Base-by-base conservation (phyloP, 2,113 vertebrate genomes). In the Bufo bufo region DNA sequence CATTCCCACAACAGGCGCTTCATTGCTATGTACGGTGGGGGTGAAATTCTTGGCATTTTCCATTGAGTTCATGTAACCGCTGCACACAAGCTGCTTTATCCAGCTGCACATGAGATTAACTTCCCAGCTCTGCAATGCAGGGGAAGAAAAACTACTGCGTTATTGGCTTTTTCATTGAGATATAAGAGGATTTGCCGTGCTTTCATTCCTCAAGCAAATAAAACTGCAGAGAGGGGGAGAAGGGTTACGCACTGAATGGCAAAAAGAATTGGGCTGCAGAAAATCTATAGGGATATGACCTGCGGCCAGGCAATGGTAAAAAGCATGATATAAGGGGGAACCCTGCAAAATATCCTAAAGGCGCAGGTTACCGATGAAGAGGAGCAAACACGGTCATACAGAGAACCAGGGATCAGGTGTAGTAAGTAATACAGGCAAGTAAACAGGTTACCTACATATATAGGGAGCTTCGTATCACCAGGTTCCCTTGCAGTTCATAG, bases 21-120 rank as follows among this genome's bases (percentile, higher is more conserved):
- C 20, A 86, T 79, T 43, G 77, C 85, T 79, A 13, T 45, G 49
- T 80, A 79, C 85, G 79, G 56, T 77, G 23, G 75, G 47, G 65
- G 59, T 33, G 33, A 77, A 86, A 86, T 86, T 86, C 85, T 85
- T 20, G 16, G 72, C 84, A 86, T 86, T 66, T 69, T 69, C 11
- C 45, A 23, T 19, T 17, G 59, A 65, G 58, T 78, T 78, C 58
- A 79, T 79, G 75, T 79, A 66, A 19, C 75, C 74, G 33, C 6
- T 23, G 61, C 85, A 86, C 85, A 86, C 85, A 86, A 79, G 85
- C 75, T 50, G 85, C 85, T 86, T 86, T 86, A 86, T 86, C 45
- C 74, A 77, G 59, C 75, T 79, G 85, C 50, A 79, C 58, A 65
- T 54, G 75, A 43, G 84, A 74, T 85, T 77, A 85, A 77, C 69